Conservation (phyloP, 2,113 vertebrate genomes). For the Sterrhoptilus dennistouni region DNA sequence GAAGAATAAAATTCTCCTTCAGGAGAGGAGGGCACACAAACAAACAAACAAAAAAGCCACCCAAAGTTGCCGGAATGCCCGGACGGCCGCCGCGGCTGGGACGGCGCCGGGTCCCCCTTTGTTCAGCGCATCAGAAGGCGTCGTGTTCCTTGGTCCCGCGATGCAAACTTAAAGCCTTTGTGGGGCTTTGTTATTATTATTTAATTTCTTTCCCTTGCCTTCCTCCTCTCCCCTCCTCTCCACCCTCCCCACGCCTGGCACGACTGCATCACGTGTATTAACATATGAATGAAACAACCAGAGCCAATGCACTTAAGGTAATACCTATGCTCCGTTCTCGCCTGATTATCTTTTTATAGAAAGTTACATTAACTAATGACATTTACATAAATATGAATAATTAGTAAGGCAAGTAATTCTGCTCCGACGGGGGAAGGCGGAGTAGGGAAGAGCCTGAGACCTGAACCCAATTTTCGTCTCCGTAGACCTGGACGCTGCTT, state of each 20-base stretch:
- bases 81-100: not conserved
- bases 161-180: conserved; percentile 49
- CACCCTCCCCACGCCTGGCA: conserved; percentile 39
- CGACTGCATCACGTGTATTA: conserved; percentile 68
- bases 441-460: not conserved
- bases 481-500: not conserved
- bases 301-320: conserved; percentile 65
- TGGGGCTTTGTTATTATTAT: conserved; percentile 54
- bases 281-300: conserved; percentile 70
- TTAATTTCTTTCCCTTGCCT: conserved; percentile 44
- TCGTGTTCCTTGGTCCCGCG: not conserved
- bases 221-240: conserved; percentile 5
- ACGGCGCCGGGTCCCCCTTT: not conserved
- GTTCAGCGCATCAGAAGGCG: conserved; percentile 16
- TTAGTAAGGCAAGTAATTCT: conserved; percentile 65
- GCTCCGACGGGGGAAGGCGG: not conserved
- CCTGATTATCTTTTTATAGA: conserved; percentile 70
- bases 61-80: conserved; percentile 19
- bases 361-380: conserved; percentile 71
- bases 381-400: conserved; percentile 69
- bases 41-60: conserved; percentile 12
- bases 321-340: conserved; percentile 57
- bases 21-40: not conserved
- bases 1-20: not conserved
- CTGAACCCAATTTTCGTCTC: conserved; percentile 12